Percentiles rank a stretch among this genome's conserved stretches.
These are phyloP conservation scores for Monochamus alternatus DNA, from an alignment of 2,888 invertebrate genomes.

Conservation along the genomic window DNA sequence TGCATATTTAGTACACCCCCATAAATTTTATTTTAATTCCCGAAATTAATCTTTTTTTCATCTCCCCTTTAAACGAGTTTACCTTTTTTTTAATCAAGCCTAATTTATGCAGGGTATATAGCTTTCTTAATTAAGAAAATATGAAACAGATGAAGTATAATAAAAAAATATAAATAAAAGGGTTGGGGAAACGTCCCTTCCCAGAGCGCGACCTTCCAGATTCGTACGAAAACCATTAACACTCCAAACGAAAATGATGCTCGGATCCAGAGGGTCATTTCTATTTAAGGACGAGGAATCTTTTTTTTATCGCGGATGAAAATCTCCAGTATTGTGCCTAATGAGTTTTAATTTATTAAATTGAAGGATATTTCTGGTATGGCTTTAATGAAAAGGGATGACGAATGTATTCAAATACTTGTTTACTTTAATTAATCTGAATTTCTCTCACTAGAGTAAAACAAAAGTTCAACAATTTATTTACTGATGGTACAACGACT, in stretches of 20 bases:
- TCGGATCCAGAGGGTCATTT: background rate
- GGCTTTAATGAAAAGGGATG: background rate
- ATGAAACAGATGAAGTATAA: conserved; percentile 12
- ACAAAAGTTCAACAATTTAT: no score
- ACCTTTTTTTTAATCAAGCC: conserved; percentile 14
- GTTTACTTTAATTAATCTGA: no score
- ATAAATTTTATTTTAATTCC: background rate
- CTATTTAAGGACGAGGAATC: background rate
- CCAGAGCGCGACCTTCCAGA: background rate
- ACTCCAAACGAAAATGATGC: background rate
- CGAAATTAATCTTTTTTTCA: background rate
- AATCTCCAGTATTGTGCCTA: background rate
- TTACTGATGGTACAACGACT: no score
- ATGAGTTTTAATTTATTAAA: background rate
- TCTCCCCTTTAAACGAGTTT: conserved; percentile 1
- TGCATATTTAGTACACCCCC: background rate
- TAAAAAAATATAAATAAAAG: conserved; percentile 10
- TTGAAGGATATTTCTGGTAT: background rate
- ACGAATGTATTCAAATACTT: no score
- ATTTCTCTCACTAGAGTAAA: no score
- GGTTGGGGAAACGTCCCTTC: background rate
- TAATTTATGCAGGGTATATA: conserved; percentile 10
- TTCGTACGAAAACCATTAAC: background rate
- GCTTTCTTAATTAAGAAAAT: conserved; percentile 19
- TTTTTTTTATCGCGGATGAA: background rate